Percentiles rank a stretch among this genome's conserved stretches.
phyloP scores from a whole-genome alignment of 2,113 vertebrate genomes.

The Callopanchax toddi region DNA sequence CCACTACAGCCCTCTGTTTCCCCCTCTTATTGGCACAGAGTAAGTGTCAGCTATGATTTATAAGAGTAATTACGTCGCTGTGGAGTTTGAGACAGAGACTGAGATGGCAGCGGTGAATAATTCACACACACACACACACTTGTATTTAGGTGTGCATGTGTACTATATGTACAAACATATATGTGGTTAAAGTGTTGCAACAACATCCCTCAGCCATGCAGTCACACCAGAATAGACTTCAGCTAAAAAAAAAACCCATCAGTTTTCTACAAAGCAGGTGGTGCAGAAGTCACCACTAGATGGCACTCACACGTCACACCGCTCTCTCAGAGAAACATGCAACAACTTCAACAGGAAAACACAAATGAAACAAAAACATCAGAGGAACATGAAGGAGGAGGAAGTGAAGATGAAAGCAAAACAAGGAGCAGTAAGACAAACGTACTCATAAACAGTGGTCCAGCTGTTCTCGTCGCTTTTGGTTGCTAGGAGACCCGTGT shows the following conservation, averaged over 20 bases:
- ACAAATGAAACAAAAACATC: not conserved
- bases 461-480: constrained; percentile 97
- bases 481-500: constrained; percentile 91
- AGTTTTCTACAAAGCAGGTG: not conserved
- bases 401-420: not conserved
- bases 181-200: constrained; percentile 39
- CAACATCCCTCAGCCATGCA: constrained; percentile 41
- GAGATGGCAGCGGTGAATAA: constrained; percentile 59
- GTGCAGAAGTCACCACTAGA: constrained; percentile 59
- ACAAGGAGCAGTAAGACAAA: not conserved
- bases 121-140: constrained; percentile 43
- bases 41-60: constrained; percentile 74
- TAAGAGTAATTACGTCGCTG: constrained; percentile 75
- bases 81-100: constrained; percentile 61
- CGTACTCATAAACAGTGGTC: constrained; percentile 98
- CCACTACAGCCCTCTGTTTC: constrained; percentile 4
- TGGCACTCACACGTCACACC: constrained; percentile 68
- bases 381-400: not conserved
- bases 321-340: constrained; percentile 26
- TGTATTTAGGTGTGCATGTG: constrained; percentile 38
- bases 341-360: constrained; percentile 8
- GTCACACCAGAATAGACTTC: constrained; percentile 6
- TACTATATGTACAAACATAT: constrained; percentile 23
- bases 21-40: constrained; percentile 31
- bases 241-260: not conserved